Conservation (phyloP, 2,797 vertebrate species). For the Enteromius afrohamiltoni region DNA sequence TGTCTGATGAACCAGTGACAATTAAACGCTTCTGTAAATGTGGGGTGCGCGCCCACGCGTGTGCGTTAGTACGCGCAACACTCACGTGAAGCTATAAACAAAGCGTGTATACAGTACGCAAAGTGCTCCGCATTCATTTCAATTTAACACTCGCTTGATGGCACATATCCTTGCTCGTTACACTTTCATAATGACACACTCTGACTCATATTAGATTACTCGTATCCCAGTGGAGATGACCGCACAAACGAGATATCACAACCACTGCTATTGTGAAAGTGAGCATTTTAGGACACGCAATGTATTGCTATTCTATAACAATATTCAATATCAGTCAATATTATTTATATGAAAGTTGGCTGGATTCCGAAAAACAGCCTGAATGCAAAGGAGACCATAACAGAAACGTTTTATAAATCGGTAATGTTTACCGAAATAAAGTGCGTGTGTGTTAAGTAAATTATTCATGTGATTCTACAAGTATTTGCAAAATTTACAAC, state of each 20-base stretch:
- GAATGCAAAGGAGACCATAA: background rate
- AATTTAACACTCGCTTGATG: background rate
- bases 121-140: slow-evolving; percentile 1
- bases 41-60: background rate
- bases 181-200: slow-evolving; percentile 17
- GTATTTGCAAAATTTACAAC: background rate
- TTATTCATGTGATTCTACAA: background rate
- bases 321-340: background rate
- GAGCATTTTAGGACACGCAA: background rate
- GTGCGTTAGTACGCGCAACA: background rate
- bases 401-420: background rate
- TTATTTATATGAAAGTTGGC: background rate
- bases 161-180: background rate
- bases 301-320: background rate
- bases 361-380: background rate
- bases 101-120: background rate
- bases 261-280: background rate
- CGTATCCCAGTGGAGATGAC: background rate
- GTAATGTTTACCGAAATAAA: background rate
- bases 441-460: background rate
- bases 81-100: slow-evolving; percentile 31
- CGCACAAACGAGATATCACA: background rate
- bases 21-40: background rate
- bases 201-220: background rate
- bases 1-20: background rate